Percentiles rank a stretch among this genome's conserved stretches.
phyloP scores from a whole-genome alignment of 2,113 vertebrate genomes.

The Rafetus swinhoei region DNA sequence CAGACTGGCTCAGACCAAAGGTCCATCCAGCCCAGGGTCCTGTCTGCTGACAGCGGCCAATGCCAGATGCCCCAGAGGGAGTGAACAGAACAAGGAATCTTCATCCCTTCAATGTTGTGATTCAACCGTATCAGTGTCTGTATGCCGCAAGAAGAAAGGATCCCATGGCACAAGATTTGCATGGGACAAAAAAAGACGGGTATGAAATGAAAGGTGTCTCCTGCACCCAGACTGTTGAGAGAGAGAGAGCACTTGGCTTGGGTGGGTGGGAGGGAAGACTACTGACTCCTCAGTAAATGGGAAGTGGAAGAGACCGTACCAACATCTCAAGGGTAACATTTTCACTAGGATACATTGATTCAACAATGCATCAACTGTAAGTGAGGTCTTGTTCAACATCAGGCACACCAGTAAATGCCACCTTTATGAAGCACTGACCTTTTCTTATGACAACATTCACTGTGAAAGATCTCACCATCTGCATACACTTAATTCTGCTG shows the following conservation, averaged over 20 bases:
- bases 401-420: fast-evolving
- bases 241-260: background rate
- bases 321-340: background rate
- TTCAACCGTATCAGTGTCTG: background rate
- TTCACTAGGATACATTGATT: background rate
- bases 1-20: no score
- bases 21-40: no score
- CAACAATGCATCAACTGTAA: background rate
- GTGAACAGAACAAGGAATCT: no score
- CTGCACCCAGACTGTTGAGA: background rate
- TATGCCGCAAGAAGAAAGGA: conserved; percentile 16
- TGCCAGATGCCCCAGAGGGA: no score
- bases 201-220: conserved; percentile 11
- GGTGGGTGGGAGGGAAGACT: fast-evolving
- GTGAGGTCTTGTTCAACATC: background rate
- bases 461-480: background rate
- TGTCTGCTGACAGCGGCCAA: no score
- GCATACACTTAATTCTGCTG: fast-evolving
- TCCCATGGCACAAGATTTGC: conserved; percentile 1
- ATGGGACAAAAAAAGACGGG: conserved; percentile 12
- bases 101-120: background rate
- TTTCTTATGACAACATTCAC: background rate
- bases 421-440: background rate
- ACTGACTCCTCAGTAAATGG: background rate
- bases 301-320: background rate